These are phyloP conservation scores for Bujurquina vittata DNA, from an alignment of 2,113 vertebrate genomes.

Conservation along the genomic window DNA sequence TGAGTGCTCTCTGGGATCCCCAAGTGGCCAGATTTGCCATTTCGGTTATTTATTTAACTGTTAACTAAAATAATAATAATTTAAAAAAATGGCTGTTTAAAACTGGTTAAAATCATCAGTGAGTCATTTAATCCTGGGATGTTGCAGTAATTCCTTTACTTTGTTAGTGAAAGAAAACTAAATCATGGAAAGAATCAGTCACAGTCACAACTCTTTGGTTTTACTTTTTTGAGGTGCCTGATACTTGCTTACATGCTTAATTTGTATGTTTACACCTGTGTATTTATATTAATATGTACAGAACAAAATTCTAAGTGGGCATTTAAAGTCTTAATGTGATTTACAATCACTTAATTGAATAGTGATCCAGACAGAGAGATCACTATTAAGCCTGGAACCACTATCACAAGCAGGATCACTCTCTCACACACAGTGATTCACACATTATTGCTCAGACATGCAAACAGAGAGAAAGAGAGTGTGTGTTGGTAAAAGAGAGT, in stretches of 20 bases:
- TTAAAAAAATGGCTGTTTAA: not conserved
- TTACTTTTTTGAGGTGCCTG: not conserved
- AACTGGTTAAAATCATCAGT: not conserved
- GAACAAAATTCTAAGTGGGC: not conserved
- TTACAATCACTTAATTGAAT: not conserved
- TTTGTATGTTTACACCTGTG: not conserved
- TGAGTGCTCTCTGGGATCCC: not conserved
- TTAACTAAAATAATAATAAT: not conserved
- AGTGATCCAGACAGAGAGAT: not conserved
- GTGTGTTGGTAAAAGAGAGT: not conserved
- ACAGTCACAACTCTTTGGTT: accelerated
- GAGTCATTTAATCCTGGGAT: not conserved
- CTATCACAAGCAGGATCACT: not conserved
- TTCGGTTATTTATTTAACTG: not conserved
- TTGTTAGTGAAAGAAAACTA: not conserved
- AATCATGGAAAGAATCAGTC: not conserved
- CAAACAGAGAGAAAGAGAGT: not conserved
- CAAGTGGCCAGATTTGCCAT: not conserved
- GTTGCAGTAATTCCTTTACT: not conserved
- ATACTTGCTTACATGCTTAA: not conserved
- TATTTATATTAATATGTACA: accelerated
- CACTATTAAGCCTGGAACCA: not conserved
- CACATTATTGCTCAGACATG: not conserved
- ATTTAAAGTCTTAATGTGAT: not conserved
- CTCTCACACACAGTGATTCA: not conserved